Evolutionary conservation across 2,888 invertebrate species (phyloP).

Genomic region (Hemithea aestivaria): DNA sequence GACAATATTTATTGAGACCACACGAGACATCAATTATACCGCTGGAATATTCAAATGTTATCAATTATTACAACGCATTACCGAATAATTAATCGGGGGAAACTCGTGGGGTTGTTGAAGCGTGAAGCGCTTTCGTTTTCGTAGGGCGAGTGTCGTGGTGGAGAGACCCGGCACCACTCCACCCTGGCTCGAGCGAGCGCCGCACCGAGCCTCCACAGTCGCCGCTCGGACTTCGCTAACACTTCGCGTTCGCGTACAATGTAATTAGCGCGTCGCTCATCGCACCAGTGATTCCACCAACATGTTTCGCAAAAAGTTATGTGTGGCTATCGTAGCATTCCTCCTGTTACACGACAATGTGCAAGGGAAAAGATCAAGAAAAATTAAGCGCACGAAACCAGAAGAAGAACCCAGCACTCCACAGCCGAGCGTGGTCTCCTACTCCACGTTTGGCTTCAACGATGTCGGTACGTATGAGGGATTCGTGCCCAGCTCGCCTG

Average conservation of each 20-base stretch:
- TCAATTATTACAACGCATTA: conserved; percentile 55
- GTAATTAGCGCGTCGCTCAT: conserved; percentile 41
- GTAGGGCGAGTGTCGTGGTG: conserved; percentile 49
- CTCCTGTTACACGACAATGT: conserved; percentile 37
- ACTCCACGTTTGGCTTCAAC: conserved; percentile 70
- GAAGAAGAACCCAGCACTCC: conserved; percentile 54
- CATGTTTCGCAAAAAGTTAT: conserved; percentile 55
- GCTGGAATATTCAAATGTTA: conserved; percentile 39
- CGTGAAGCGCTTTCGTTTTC: conserved; percentile 76
- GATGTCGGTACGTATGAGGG: conserved; percentile 66
- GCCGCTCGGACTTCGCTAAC: conserved; percentile 53
- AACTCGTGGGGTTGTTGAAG: conserved; percentile 60
- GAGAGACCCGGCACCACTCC: conserved; percentile 34
- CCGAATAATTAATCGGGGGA: conserved; percentile 65
- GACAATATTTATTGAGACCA: conserved; percentile 41
- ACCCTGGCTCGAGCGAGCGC: conserved; percentile 22
- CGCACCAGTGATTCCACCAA: conserved; percentile 32
- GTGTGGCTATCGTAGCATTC: conserved; percentile 45
- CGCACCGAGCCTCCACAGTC: conserved; percentile 51
- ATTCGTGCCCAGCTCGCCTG: conserved; percentile 66
- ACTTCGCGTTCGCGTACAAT: conserved; percentile 60
- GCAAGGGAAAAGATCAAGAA: conserved; percentile 53
- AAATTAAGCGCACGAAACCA: conserved; percentile 48
- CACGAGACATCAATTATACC: conserved; percentile 46
- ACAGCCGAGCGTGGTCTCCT: conserved; percentile 66